Evolutionary conservation across 2,113 vertebrate species (phyloP).

Genomic region (Columba livia): DNA sequence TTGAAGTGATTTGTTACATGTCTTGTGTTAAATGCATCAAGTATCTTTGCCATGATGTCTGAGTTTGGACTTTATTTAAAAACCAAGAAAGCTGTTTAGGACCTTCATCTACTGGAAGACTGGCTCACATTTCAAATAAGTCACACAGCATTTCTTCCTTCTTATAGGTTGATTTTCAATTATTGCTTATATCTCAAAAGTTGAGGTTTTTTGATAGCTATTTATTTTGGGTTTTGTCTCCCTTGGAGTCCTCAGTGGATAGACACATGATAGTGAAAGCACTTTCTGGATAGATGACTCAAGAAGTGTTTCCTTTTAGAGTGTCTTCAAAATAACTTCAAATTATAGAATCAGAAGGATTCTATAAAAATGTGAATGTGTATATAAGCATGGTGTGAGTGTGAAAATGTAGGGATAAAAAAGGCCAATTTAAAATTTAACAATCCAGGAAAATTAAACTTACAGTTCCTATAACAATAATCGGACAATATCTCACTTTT

Average conservation of each 20-base stretch:
- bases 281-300: conserved; percentile 1
- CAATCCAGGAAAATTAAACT: not conserved
- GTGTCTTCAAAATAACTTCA: conserved; percentile 26
- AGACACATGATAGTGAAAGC: not conserved
- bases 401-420: not conserved
- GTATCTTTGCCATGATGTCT: not conserved
- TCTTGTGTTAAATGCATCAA: not conserved
- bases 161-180: not conserved
- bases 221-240: not conserved
- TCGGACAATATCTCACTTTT: not conserved
- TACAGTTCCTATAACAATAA: not conserved
- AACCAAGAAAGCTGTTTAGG: not conserved
- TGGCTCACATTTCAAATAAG: not conserved
- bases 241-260: not conserved
- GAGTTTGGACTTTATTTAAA: not conserved
- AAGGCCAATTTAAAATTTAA: not conserved
- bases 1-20: not conserved
- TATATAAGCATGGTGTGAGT: not conserved
- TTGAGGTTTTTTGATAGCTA: not conserved
- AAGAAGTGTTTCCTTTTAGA: not conserved
- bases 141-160: not conserved
- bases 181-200: not conserved
- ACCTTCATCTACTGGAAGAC: not conserved
- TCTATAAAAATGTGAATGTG: not conserved
- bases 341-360: not conserved